These are phyloP conservation scores for Odontothrips loti DNA, from an alignment of 2,888 invertebrate species.

Conservation along the genomic window DNA sequence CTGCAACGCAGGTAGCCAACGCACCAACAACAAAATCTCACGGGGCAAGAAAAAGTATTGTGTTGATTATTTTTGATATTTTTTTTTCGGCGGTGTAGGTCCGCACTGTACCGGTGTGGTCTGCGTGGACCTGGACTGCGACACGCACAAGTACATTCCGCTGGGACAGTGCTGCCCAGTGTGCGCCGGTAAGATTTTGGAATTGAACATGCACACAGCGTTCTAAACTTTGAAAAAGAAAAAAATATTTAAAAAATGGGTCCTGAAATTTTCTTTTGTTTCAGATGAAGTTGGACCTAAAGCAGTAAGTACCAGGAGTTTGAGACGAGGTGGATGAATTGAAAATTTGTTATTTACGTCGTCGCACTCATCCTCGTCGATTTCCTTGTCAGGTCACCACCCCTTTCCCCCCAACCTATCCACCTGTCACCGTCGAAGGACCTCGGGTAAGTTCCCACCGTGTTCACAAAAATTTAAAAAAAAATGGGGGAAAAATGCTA, in stretches of 20 bases:
- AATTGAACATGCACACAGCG: background rate
- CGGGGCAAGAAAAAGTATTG: background rate
- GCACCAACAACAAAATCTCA: background rate
- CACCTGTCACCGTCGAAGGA: background rate
- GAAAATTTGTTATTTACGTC: background rate
- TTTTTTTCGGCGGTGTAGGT: constrained; percentile 30
- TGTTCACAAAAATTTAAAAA: no score
- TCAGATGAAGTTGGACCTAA: background rate
- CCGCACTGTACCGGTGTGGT: constrained; percentile 31
- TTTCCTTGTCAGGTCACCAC: background rate
- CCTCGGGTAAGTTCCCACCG: background rate
- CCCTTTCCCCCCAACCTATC: background rate
- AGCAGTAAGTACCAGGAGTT: background rate
- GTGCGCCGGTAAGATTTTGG: constrained; percentile 32
- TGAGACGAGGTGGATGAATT: background rate
- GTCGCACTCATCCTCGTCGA: no score
- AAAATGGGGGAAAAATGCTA: no score
- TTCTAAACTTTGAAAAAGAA: background rate
- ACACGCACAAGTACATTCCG: constrained; percentile 35
- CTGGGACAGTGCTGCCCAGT: constrained; percentile 36
- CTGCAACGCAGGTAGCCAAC: constrained; percentile 45
- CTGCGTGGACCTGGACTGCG: constrained; percentile 34
- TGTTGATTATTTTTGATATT: background rate
- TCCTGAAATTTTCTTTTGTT: background rate
- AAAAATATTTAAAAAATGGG: background rate